A percentile compares a stretch with the other conserved stretches of the same genome.
Evolutionary conservation across 2,797 vertebrate genomes (phyloP).

Genomic region (Karalla daura): DNA sequence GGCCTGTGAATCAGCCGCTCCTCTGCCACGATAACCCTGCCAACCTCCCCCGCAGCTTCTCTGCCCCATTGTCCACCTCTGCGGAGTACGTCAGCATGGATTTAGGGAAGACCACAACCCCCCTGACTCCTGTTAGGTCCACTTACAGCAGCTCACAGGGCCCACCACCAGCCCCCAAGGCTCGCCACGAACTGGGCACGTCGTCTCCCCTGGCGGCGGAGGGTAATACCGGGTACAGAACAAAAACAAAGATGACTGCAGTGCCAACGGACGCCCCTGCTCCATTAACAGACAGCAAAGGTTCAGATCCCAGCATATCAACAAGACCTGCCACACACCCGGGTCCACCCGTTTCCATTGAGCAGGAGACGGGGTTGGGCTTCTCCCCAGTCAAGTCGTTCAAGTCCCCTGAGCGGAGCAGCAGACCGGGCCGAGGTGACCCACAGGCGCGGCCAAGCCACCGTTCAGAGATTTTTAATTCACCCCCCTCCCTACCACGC

Average conservation of each 20-base stretch:
- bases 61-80: slow-evolving; percentile 80
- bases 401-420: slow-evolving; percentile 75
- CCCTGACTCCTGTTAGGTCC: slow-evolving; percentile 71
- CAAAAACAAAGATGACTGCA: slow-evolving; percentile 62
- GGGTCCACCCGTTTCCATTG: slow-evolving; percentile 62
- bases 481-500: slow-evolving; percentile 63
- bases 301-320: slow-evolving; percentile 69
- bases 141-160: slow-evolving; percentile 71
- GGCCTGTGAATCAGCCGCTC: slow-evolving; percentile 72
- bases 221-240: slow-evolving; percentile 58
- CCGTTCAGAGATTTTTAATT: slow-evolving; percentile 77
- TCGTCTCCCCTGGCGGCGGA: slow-evolving; percentile 73
- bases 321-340: slow-evolving; percentile 59
- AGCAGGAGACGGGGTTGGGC: slow-evolving; percentile 70
- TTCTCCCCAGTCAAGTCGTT: slow-evolving; percentile 78
- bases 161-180: slow-evolving; percentile 69
- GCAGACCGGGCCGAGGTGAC: slow-evolving; percentile 72
- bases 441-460: slow-evolving; percentile 73
- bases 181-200: slow-evolving; percentile 65
- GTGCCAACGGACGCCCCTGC: slow-evolving; percentile 50
- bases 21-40: slow-evolving; percentile 73
- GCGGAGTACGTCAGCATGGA: slow-evolving; percentile 83
- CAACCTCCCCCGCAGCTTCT: slow-evolving; percentile 85
- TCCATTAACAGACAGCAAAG: slow-evolving; percentile 67
- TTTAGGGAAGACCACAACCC: slow-evolving; percentile 68